Conservation (phyloP, 2,113 vertebrate species). For the Corythoichthys haematopterus region DNA sequence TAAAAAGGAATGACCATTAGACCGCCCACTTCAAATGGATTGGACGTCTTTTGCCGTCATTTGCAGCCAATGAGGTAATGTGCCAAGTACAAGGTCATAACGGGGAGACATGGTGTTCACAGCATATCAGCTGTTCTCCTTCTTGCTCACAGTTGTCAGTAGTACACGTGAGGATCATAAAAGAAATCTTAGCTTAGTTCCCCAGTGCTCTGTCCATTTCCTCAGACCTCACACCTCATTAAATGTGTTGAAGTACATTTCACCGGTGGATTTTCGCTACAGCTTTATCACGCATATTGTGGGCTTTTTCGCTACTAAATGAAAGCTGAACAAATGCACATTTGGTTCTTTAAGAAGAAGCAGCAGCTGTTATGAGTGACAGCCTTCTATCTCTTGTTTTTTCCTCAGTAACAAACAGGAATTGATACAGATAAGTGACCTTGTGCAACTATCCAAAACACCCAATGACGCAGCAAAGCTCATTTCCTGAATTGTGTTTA, state of each 20-base stretch:
- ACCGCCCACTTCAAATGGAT: too few relatives aligned
- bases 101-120: constrained; percentile 7
- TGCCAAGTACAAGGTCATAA: constrained; percentile 17
- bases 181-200: constrained; percentile 20
- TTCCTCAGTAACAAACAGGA: not conserved
- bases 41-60: not conserved
- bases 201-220: constrained; percentile 16
- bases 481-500: not conserved
- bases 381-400: constrained; percentile 7
- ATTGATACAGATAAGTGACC: not conserved
- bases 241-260: constrained; percentile 43
- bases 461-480: not conserved
- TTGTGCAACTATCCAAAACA: not conserved
- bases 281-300: constrained; percentile 36
- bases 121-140: constrained; percentile 5
- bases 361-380: not conserved
- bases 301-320: constrained; percentile 11
- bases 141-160: constrained; percentile 13
- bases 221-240: constrained; percentile 47
- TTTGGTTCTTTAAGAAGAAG: not conserved
- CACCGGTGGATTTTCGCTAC: constrained; percentile 34
- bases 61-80: not conserved
- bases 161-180: constrained; percentile 27
- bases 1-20: too few relatives aligned
- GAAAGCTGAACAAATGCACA: not conserved